A percentile compares a stretch with the other conserved stretches of the same genome.
These are phyloP conservation scores for Trogon surrucura DNA, from an alignment of 2,113 vertebrate genomes.

Conservation along the genomic window DNA sequence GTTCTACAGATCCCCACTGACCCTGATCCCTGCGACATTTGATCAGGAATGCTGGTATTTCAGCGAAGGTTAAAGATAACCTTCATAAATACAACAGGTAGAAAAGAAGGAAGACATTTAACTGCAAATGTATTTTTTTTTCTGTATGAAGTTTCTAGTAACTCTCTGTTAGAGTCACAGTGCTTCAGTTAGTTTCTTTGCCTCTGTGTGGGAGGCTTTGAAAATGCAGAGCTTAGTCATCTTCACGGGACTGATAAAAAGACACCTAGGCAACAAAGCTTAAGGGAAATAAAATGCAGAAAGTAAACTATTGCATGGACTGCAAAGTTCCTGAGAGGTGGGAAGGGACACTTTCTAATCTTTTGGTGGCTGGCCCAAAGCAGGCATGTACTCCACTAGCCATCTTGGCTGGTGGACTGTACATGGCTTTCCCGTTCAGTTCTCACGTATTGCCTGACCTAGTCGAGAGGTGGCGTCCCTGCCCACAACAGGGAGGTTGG, in stretches of 20 bases:
- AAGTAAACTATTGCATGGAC: not conserved
- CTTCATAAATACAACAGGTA: not conserved
- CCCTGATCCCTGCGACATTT: not conserved
- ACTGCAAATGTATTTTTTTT: not conserved
- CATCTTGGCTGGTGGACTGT: not conserved
- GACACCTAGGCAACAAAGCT: conserved; percentile 65
- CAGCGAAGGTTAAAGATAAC: not conserved
- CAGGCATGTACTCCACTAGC: not conserved
- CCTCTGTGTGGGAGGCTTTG: conserved; percentile 55
- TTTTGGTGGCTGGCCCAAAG: not conserved
- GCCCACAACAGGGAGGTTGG: no score
- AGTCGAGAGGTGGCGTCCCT: no score
- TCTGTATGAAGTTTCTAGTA: conserved; percentile 20
- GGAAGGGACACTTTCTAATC: not conserved
- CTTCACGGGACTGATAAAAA: conserved; percentile 48
- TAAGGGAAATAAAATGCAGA: not conserved
- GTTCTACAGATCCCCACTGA: not conserved
- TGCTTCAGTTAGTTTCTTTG: conserved; percentile 31
- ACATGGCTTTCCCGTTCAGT: not conserved
- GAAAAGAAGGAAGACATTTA: not conserved
- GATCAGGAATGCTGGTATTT: not conserved
- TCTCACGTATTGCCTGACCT: no score
- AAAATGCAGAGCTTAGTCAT: conserved; percentile 68
- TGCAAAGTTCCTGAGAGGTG: not conserved
- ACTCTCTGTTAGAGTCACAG: not conserved